A percentile compares a stretch with the other conserved stretches of the same genome.
Conservation (phyloP, 2,888 invertebrate genomes). For the Steromphala cineraria region DNA sequence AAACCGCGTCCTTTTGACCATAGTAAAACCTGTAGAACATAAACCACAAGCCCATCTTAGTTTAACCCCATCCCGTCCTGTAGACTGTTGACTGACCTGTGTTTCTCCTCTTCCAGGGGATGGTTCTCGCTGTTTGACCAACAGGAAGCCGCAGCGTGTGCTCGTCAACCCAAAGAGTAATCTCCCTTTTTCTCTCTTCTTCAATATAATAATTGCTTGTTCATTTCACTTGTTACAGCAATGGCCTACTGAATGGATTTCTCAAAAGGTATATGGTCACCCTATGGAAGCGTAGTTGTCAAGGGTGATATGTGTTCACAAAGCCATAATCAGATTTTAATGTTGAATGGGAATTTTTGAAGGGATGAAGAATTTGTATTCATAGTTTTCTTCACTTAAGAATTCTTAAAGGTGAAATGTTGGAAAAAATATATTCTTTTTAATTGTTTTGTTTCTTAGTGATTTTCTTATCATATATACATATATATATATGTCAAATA, state of each 20-base stretch:
- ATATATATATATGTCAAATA: too few relatives aligned
- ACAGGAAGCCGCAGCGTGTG: neutral
- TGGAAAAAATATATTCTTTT: too few relatives aligned
- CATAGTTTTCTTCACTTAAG: too few relatives aligned
- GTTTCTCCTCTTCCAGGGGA: neutral
- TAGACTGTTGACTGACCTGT: neutral
- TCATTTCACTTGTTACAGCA: constrained; percentile 27
- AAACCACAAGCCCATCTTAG: too few relatives aligned
- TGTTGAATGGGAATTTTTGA: too few relatives aligned
- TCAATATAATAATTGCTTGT: constrained; percentile 11
- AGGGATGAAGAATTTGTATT: too few relatives aligned
- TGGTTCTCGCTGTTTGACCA: constrained; percentile 13
- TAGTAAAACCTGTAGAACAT: too few relatives aligned
- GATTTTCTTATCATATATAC: too few relatives aligned
- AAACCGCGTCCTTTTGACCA: too few relatives aligned
- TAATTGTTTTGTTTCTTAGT: too few relatives aligned
- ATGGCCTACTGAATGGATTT: constrained; percentile 45
- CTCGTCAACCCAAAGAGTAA: neutral
- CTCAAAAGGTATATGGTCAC: constrained; percentile 39
- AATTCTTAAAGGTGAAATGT: too few relatives aligned
- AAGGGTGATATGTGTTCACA: constrained; percentile 1
- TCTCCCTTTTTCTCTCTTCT: constrained; percentile 1
- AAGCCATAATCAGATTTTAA: neutral
- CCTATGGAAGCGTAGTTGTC: neutral
- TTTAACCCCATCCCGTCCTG: too few relatives aligned